These are phyloP conservation scores for Pterocles gutturalis DNA, from an alignment of 2,113 vertebrate species.

Conservation along the genomic window DNA sequence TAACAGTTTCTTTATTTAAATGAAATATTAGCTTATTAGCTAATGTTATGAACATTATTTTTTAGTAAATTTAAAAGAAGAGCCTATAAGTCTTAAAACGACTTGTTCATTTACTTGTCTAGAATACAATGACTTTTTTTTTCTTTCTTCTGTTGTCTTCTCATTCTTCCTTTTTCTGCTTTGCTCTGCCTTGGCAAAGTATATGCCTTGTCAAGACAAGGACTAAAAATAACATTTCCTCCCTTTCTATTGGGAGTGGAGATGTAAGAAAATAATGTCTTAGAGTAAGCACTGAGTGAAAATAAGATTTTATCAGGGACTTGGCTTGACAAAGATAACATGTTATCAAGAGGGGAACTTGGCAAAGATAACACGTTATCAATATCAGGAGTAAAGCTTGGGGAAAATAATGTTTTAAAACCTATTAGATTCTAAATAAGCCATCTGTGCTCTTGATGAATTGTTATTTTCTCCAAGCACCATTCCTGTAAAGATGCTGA, in stretches of 20 bases:
- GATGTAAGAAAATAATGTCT: conserved; percentile 58
- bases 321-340: conserved; percentile 64
- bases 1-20: not conserved
- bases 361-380: conserved; percentile 71
- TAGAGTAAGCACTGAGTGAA: conserved; percentile 34
- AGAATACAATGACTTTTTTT: not conserved
- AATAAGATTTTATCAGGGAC: conserved; percentile 68
- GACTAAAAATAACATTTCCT: conserved; percentile 12
- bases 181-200: conserved; percentile 24
- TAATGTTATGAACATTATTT: not conserved
- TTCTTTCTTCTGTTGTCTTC: not conserved
- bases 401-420: conserved; percentile 71
- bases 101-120: not conserved
- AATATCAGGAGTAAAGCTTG: conserved; percentile 65
- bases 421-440: conserved; percentile 69
- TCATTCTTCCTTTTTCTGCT: not conserved
- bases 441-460: conserved; percentile 62
- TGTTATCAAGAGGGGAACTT: conserved; percentile 65
- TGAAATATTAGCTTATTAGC: not conserved
- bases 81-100: not conserved
- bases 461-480: conserved; percentile 61
- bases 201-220: not conserved
- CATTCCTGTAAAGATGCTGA: conserved; percentile 27
- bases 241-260: not conserved
- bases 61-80: conserved; percentile 44